These are phyloP conservation scores for Podarcis siculus DNA, from an alignment of 2,797 vertebrate species.

Conservation along the genomic window DNA sequence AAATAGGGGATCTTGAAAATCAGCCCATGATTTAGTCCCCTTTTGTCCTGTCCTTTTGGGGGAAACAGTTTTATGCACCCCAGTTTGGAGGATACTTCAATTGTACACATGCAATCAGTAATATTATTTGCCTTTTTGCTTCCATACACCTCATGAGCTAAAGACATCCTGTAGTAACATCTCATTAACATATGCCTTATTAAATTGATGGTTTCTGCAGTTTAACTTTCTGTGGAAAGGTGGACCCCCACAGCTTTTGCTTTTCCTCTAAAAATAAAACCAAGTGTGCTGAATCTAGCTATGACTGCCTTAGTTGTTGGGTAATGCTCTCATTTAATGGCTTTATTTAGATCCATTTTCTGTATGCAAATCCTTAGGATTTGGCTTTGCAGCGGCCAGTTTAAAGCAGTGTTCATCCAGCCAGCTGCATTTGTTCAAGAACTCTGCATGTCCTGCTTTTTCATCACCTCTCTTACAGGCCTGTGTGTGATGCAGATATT, in stretches of 20 bases:
- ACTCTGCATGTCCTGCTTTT: not conserved
- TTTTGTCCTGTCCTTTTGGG: not conserved
- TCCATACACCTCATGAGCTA: not conserved
- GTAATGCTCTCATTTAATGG: slow-evolving; percentile 10
- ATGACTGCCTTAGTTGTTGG: not conserved
- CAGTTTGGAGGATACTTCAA: not conserved
- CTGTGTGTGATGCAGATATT: not conserved
- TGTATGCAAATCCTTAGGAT: slow-evolving; percentile 23
- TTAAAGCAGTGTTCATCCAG: slow-evolving; percentile 4
- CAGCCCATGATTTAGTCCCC: not conserved
- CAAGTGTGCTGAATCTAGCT: not conserved
- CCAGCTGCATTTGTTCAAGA: slow-evolving; percentile 1
- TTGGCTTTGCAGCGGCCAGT: not conserved
- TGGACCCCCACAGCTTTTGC: not conserved
- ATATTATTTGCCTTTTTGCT: not conserved
- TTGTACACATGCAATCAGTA: not conserved
- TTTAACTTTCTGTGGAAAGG: not conserved
- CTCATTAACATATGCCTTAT: not conserved
- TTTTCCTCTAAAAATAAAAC: not conserved
- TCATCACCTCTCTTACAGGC: not conserved
- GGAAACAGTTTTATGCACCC: not conserved
- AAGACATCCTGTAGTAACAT: not conserved
- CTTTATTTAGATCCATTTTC: slow-evolving; percentile 18
- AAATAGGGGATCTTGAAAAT: not conserved
- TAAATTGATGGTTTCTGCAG: not conserved